Conservation (phyloP, 2,888 invertebrate species). For the Rhingia rostrata region DNA sequence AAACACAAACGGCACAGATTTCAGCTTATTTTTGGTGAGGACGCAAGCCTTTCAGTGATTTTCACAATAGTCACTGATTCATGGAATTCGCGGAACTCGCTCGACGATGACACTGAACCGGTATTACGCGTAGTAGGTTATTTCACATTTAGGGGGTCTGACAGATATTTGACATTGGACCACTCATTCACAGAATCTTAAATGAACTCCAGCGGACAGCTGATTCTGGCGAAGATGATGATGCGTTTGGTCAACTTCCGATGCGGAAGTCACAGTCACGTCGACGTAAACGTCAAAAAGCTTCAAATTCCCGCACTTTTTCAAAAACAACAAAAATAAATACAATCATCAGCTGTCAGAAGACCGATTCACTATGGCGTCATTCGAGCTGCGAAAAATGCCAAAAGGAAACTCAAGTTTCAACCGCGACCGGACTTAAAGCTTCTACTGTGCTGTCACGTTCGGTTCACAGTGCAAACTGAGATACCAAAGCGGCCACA, state of each 20-base stretch:
- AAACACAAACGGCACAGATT: slow-evolving; percentile 36
- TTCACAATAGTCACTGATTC: slow-evolving; percentile 48
- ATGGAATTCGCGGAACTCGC: slow-evolving; percentile 57
- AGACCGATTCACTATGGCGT: slow-evolving; percentile 25
- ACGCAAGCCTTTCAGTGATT: slow-evolving; percentile 25
- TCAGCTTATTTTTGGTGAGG: slow-evolving; percentile 15
- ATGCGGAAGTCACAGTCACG: slow-evolving; percentile 51
- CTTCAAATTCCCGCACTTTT: slow-evolving; percentile 69
- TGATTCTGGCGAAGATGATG: slow-evolving; percentile 16
- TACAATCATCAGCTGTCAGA: slow-evolving; percentile 33
- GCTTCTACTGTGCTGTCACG: slow-evolving; percentile 39
- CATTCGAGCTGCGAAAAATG: slow-evolving; percentile 36
- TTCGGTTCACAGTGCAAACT: slow-evolving; percentile 67
- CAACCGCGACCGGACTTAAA: slow-evolving; percentile 48
- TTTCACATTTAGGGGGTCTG: slow-evolving; percentile 25
- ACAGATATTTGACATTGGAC: slow-evolving; percentile 27
- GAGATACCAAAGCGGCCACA: slow-evolving; percentile 48
- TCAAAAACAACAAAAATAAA: too few relatives aligned
- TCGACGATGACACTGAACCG: slow-evolving; percentile 37
- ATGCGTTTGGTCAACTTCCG: slow-evolving; percentile 51
- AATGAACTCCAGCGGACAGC: slow-evolving; percentile 22
- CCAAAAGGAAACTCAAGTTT: slow-evolving; percentile 5
- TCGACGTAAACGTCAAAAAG: slow-evolving; percentile 55
- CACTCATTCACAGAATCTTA: slow-evolving; percentile 32
- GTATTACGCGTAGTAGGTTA: slow-evolving; percentile 53